A percentile compares a stretch with the other conserved stretches of the same genome.
These are phyloP conservation scores for Tympanoctomys barrerae DNA, from an alignment of 2,797 vertebrate genomes.

Conservation along the genomic window DNA sequence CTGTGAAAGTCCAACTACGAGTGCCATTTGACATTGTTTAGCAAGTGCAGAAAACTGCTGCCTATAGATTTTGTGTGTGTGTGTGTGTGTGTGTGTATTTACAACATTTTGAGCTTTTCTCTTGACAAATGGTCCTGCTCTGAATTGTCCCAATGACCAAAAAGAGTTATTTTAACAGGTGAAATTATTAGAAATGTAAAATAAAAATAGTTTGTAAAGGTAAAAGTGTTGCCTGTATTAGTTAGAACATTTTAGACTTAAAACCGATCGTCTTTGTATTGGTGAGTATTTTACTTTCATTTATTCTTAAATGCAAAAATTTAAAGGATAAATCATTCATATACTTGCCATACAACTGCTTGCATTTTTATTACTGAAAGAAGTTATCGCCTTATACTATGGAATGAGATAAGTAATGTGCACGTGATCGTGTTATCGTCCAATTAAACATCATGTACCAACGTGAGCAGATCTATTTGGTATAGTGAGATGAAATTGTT, in stretches of 20 bases:
- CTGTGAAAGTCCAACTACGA: background rate
- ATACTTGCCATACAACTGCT: background rate
- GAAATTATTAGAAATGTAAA: background rate
- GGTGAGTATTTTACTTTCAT: conserved; percentile 4
- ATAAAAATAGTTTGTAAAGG: background rate
- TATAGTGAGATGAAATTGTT: background rate
- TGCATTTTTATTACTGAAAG: conserved; percentile 14
- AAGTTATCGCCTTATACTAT: background rate
- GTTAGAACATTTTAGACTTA: background rate
- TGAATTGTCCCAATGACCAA: background rate
- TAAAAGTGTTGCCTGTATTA: background rate
- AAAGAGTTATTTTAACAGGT: background rate
- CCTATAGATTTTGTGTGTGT: background rate
- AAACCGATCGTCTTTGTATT: background rate
- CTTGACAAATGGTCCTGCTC: background rate
- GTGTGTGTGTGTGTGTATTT: background rate
- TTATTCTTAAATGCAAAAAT: conserved; percentile 14
- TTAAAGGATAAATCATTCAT: conserved; percentile 35
- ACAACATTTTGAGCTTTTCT: background rate
- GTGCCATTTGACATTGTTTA: background rate
- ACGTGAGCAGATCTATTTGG: background rate
- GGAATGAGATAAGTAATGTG: conserved; percentile 8
- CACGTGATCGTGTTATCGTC: background rate
- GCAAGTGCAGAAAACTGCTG: background rate
- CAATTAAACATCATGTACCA: background rate